Evolutionary conservation across 2,888 invertebrate species (phyloP).

Genomic region (Balanococcus diminutus): DNA sequence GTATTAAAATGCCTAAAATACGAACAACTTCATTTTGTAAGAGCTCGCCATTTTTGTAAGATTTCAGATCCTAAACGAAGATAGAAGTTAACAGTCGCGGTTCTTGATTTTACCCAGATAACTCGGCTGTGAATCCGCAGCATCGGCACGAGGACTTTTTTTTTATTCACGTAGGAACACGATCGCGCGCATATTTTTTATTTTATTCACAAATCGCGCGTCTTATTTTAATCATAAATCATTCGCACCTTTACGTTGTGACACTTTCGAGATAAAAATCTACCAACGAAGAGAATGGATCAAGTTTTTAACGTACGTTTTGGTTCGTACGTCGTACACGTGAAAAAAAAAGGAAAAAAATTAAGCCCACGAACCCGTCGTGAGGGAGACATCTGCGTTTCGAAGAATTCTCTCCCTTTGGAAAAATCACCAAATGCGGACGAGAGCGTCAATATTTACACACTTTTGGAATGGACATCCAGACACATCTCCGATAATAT

Average conservation of each 20-base stretch:
- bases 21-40: neutral
- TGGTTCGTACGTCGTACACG: too few species aligned
- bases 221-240: conserved; percentile 32
- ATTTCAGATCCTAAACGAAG: neutral
- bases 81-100: conserved; percentile 9
- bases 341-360: neutral
- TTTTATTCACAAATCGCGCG: neutral
- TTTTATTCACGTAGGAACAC: neutral
- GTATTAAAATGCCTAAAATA: conserved; percentile 11
- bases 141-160: neutral
- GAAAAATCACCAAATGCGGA: conserved; percentile 1
- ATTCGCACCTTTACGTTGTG: conserved; percentile 4
- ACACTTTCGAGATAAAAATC: conserved; percentile 22
- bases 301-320: neutral
- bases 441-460: conserved; percentile 42
- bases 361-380: neutral
- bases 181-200: neutral
- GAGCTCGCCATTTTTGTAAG: neutral
- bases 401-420: neutral
- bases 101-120: conserved; percentile 4
- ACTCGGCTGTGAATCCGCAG: neutral
- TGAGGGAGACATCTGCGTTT: neutral
- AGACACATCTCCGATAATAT: conserved; percentile 45
- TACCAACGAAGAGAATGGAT: neutral
- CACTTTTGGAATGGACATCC: conserved; percentile 38